These are phyloP conservation scores for Halyomorpha halys DNA, from an alignment of 1,140 invertebrate genomes.

Conservation along the genomic window DNA sequence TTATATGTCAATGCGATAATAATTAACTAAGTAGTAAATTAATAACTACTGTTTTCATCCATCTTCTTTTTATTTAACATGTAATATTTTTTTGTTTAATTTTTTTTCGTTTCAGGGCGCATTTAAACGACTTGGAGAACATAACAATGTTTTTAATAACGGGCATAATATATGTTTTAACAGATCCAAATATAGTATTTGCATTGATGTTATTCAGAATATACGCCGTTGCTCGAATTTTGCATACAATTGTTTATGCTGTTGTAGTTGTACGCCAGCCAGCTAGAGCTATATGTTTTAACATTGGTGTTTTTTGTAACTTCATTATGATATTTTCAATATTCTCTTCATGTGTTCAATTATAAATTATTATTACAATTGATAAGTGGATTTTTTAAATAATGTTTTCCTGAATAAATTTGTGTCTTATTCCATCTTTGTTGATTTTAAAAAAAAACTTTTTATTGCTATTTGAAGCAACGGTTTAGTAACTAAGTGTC, in stretches of 20 bases:
- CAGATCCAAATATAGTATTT: constrained; percentile 40
- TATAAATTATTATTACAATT: constrained; percentile 1
- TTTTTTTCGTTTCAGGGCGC: constrained; percentile 37
- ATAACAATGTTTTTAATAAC: constrained; percentile 55
- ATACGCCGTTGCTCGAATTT: constrained; percentile 45
- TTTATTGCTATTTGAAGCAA: too few species aligned
- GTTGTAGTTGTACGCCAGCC: constrained; percentile 45
- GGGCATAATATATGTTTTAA: constrained; percentile 50
- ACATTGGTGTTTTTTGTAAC: constrained; percentile 39
- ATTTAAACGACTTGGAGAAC: constrained; percentile 66
- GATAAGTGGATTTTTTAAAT: too few species aligned
- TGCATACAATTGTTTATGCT: constrained; percentile 50
- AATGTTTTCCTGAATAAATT: too few species aligned
- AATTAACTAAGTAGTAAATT: too few species aligned
- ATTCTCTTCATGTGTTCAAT: background rate
- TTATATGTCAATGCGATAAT: too few species aligned
- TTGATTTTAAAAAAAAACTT: too few species aligned
- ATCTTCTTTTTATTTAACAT: background rate
- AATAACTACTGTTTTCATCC: too few species aligned
- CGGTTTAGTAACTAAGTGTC: too few species aligned
- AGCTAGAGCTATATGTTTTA: constrained; percentile 43
- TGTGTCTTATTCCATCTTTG: too few species aligned
- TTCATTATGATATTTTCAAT: constrained; percentile 41
- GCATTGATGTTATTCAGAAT: constrained; percentile 48
- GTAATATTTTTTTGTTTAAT: background rate